Percentiles rank a stretch among this genome's conserved stretches.
phyloP scores from a whole-genome alignment of 2,113 vertebrate genomes.

The Stigmatopora argus region DNA sequence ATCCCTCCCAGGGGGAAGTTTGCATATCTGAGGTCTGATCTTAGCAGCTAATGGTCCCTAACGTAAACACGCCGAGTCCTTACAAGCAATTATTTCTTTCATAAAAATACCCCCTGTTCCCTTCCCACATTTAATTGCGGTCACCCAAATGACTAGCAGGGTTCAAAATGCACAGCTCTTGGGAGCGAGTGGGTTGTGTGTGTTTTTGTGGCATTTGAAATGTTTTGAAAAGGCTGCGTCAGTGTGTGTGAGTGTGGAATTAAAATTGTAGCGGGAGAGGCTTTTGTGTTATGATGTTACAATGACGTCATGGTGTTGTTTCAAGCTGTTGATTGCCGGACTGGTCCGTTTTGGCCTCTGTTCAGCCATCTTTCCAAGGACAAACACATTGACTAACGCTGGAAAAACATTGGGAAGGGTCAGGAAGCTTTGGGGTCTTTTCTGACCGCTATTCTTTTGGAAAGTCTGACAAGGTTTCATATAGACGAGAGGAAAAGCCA shows the following conservation, averaged over 20 bases:
- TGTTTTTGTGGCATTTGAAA: constrained; percentile 37
- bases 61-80: constrained; percentile 71
- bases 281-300: constrained; percentile 49
- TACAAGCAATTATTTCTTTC: constrained; percentile 74
- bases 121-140: constrained; percentile 71
- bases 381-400: constrained; percentile 42
- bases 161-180: constrained; percentile 58
- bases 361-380: constrained; percentile 32
- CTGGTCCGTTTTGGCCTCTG: constrained; percentile 28
- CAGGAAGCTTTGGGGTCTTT: constrained; percentile 44
- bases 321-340: constrained; percentile 47
- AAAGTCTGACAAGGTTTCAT: constrained; percentile 51
- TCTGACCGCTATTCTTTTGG: constrained; percentile 43
- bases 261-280: too few species aligned
- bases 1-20: constrained; percentile 65
- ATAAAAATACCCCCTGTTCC: constrained; percentile 67
- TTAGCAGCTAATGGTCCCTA: constrained; percentile 70
- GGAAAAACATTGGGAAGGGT: constrained; percentile 52
- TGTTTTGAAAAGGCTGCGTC: constrained; percentile 45
- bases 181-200: constrained; percentile 36
- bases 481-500: constrained; percentile 26
- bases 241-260: constrained; percentile 4
- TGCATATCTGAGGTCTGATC: constrained; percentile 74
- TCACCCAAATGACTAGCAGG: constrained; percentile 69
- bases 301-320: constrained; percentile 55